Base-by-base conservation (phyloP, 2,888 invertebrate species). In the Keiferia lycopersicella region DNA sequence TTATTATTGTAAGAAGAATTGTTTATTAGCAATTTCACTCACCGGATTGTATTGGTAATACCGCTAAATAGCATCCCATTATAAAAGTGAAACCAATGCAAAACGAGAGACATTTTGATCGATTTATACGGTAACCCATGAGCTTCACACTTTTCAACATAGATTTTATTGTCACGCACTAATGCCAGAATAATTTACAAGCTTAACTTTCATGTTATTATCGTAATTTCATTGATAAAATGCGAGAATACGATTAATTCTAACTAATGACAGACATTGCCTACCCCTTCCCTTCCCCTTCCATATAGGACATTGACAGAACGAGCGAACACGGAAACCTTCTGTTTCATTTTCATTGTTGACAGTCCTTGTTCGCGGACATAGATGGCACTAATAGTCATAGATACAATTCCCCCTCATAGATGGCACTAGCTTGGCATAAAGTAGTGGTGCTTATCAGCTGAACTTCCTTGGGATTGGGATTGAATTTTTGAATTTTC, bases 61-160 rank as follows among this genome's bases (percentile, higher is more conserved):
- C 87, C 4, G 91, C 90, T 70, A 92, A 80, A 81, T 86, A 90
- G 68, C 89, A 91, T 61, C 90, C 90, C 82, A 89, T 83, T 26
- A 91, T 77, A 68, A 91, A 88, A 64, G 91, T 90, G 67, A 91
- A 70, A 45, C 87, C 73, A 53, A 92, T 75, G 75, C 90, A 91
- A 50, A 87, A 68, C 62, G 79, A 75, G 34, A 92, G 83, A 76
- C 89, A 91, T 89, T 82, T 90, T 67, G 87, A 86, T 26, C 81
- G 72, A 57, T 76, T 82, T 66, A 91, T 68, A 66, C 83, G 78
- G 72, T 84, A 86, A 72, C 89, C 89, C 91, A 91, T 88, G 68
- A 87, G 79, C 78, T 68, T 78, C 60, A 87, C 70, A 71, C 78
- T 77, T 71, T 73, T 80, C 68, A 72, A 80, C 87, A 89, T 88